Percentiles rank a stretch among this genome's conserved stretches.
Evolutionary conservation across 2,797 vertebrate species (phyloP).

Genomic region (Channa striata): DNA sequence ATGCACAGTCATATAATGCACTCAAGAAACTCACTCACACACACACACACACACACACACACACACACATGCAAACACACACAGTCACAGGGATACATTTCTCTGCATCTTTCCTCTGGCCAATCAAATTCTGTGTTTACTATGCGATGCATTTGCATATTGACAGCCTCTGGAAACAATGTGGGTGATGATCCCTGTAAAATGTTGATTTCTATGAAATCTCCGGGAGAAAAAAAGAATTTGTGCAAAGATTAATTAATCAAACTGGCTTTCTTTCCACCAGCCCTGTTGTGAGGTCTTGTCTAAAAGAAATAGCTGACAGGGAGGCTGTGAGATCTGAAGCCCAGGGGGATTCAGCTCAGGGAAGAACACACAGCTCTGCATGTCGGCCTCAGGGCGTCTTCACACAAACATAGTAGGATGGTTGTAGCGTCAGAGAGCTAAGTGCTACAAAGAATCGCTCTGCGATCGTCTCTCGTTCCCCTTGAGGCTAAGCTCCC

Average conservation of each 20-base stretch:
- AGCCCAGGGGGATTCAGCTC: slow-evolving; percentile 34
- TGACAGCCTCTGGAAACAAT: slow-evolving; percentile 50
- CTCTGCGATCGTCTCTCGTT: slow-evolving; percentile 48
- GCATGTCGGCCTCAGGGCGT: slow-evolving; percentile 34
- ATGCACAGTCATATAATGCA: slow-evolving; percentile 57
- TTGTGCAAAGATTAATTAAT: slow-evolving; percentile 62
- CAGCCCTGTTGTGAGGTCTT: slow-evolving; percentile 29
- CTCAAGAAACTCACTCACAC: slow-evolving; percentile 47
- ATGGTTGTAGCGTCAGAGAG: slow-evolving; percentile 40
- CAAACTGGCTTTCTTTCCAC: slow-evolving; percentile 31
- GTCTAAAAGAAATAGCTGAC: slow-evolving; percentile 40
- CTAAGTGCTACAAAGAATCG: slow-evolving; percentile 44
- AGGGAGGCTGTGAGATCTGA: slow-evolving; percentile 28
- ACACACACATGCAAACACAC: too few species aligned
- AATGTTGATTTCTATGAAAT: slow-evolving; percentile 35
- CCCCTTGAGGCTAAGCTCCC: slow-evolving; percentile 58
- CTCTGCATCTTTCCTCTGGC: slow-evolving; percentile 19
- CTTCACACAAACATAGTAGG: slow-evolving; percentile 50
- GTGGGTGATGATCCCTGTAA: slow-evolving; percentile 43
- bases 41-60: slow-evolving; percentile 19
- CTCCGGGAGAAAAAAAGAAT: slow-evolving; percentile 38
- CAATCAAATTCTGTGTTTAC: slow-evolving; percentile 52
- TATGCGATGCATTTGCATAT: slow-evolving; percentile 41
- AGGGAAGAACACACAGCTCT: slow-evolving; percentile 44
- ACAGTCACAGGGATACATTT: slow-evolving; percentile 8